Base-by-base conservation (phyloP, 1,140 invertebrate genomes). In the Hydropsyche tenuis region DNA sequence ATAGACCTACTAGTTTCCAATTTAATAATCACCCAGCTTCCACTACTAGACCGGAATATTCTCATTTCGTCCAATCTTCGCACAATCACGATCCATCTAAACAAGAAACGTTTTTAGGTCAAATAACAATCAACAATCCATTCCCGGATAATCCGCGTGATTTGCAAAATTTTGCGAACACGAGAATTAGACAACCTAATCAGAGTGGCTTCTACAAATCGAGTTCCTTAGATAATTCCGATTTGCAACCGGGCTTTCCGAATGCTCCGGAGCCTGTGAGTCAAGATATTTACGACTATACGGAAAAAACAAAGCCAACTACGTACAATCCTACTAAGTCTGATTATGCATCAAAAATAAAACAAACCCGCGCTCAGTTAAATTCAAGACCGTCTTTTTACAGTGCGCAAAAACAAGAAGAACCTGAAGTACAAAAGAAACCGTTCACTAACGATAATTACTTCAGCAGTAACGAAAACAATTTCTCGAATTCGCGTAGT, bases 41-140 rank as follows among this genome's bases (percentile, higher is more conserved):
- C 69, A 85, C 85, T 11, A 84, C 82, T 70, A 82, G 81, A 72
- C 85, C 85, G 48, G 83, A 85, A 62, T 73, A 80, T 18, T 79
- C 81, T 25, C 83, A 82, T 78, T 85, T 79, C 82, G 82, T 7
- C 79, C 83, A 74, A 46, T 71, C 73, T 11, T 76, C 84, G 0
- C 86, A 88, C 78, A 85, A 86, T 77, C 83, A 86, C 78, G 84
- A 87, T 77, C 86, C 87, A 2, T 86, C 86, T 6, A 85, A 87
- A 79, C 86, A 84, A 62, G 87, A 88, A 81, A 87, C 86, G 16
- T 88, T 88, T 77, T 79, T 88, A 27, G 87, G 87, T 12, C 85
- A 88, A 82, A 86, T 88, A 46, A 88, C 86, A 43, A 80, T 88
- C 72, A 86, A 88, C 73, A 87, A 86, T 79, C 86, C 86, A 22